Conservation (phyloP, 2,113 vertebrate species). For the Shinisaurus crocodilurus region DNA sequence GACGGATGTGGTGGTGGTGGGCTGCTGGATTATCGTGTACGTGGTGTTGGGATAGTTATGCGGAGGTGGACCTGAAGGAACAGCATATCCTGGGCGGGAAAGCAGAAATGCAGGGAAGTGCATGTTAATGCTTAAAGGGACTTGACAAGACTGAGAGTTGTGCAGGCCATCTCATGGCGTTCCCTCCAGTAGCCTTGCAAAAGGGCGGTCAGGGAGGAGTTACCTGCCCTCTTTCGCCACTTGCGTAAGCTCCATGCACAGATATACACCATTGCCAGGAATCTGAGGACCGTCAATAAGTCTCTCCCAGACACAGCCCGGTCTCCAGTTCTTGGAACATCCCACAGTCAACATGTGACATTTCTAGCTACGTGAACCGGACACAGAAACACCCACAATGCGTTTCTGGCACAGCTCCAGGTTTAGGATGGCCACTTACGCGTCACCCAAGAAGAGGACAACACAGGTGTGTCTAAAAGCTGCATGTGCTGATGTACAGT, state of each 20-base stretch:
- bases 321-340: neutral
- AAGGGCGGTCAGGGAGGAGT: too few species aligned
- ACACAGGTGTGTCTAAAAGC: too few species aligned
- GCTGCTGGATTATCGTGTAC: slow-evolving; percentile 89
- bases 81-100: slow-evolving; percentile 73
- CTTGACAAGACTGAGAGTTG: neutral
- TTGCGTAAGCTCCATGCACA: neutral
- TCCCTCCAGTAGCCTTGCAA: too few species aligned
- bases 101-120: fast-evolving
- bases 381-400: too few species aligned
- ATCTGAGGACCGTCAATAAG: too few species aligned
- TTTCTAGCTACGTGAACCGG: too few species aligned
- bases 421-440: too few species aligned
- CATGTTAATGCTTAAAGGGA: neutral
- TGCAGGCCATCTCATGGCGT: neutral
- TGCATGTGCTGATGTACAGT: too few species aligned
- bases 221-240: too few species aligned
- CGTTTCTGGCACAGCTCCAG: too few species aligned
- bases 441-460: too few species aligned
- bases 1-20: slow-evolving; percentile 83
- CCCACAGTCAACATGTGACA: too few species aligned
- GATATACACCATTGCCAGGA: neutral
- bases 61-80: slow-evolving; percentile 77
- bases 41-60: slow-evolving; percentile 77
- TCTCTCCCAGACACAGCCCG: neutral